Percentiles rank a stretch among this genome's conserved stretches.
Evolutionary conservation across 2,888 invertebrate genomes (phyloP).

Genomic region (Allacma fusca): DNA sequence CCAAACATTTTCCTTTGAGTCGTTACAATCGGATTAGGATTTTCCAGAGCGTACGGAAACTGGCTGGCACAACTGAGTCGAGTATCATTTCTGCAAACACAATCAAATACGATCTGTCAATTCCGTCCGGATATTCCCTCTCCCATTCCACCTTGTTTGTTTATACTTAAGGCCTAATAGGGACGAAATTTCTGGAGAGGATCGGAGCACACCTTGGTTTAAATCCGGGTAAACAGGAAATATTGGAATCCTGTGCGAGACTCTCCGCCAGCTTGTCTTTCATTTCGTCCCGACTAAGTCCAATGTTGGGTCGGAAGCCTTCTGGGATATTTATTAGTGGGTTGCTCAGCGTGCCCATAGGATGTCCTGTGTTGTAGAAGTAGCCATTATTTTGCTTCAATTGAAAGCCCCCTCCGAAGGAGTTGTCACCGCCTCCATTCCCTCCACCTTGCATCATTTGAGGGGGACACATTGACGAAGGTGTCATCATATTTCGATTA

Average conservation of each 20-base stretch:
- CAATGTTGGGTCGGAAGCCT: slow-evolving; percentile 23
- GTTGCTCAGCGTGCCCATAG: slow-evolving; percentile 33
- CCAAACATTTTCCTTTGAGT: slow-evolving; percentile 39
- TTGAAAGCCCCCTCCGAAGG: too few relatives aligned
- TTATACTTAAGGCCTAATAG: too few relatives aligned
- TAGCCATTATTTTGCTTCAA: neutral
- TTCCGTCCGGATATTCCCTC: too few relatives aligned
- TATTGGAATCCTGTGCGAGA: slow-evolving; percentile 31
- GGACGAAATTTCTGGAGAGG: too few relatives aligned
- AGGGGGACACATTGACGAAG: too few relatives aligned
- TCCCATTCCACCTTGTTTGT: too few relatives aligned
- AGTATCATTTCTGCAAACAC: slow-evolving; percentile 30
- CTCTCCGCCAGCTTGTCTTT: slow-evolving; percentile 45
- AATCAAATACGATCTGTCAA: too few relatives aligned
- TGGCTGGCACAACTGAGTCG: neutral
- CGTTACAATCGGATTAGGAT: slow-evolving; percentile 19
- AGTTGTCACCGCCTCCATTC: neutral
- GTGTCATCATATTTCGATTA: too few relatives aligned
- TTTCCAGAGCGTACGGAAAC: slow-evolving; percentile 25
- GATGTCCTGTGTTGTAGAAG: slow-evolving; percentile 38
- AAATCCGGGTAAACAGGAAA: slow-evolving; percentile 45
- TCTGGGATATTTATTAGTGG: slow-evolving; percentile 9
- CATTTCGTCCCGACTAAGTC: slow-evolving; percentile 47
- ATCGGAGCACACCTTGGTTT: slow-evolving; percentile 23
- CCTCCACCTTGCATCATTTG: neutral